A percentile compares a stretch with the other conserved stretches of the same genome.
Evolutionary conservation across 2,113 vertebrate genomes (phyloP).

Genomic region (Hipposideros armiger): DNA sequence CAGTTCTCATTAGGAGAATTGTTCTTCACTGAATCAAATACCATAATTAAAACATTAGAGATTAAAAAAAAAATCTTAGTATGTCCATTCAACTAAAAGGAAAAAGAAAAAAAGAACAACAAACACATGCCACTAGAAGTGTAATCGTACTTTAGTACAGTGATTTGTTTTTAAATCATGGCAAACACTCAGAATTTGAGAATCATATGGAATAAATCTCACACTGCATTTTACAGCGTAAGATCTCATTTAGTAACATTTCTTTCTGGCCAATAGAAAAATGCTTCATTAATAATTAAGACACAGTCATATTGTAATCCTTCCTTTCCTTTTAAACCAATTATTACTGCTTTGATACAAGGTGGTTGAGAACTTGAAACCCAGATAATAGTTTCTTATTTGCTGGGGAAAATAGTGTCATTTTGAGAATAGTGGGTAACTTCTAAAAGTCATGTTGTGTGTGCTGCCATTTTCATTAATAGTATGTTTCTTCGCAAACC

Average conservation of each 20-base stretch:
- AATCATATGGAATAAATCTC: slow-evolving; percentile 26
- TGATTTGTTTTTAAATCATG: slow-evolving; percentile 56
- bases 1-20: slow-evolving; percentile 63
- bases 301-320: background rate
- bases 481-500: slow-evolving; percentile 12
- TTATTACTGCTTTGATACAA: background rate
- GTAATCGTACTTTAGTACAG: slow-evolving; percentile 49
- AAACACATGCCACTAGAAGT: slow-evolving; percentile 12
- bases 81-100: slow-evolving; percentile 53
- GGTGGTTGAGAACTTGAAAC: background rate
- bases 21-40: slow-evolving; percentile 69
- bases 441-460: slow-evolving; percentile 42
- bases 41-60: slow-evolving; percentile 76
- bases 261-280: slow-evolving; percentile 17
- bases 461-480: slow-evolving; percentile 41
- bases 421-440: background rate
- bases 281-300: slow-evolving; percentile 11
- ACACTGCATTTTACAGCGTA: background rate
- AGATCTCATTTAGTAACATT: background rate
- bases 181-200: slow-evolving; percentile 35
- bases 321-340: slow-evolving; percentile 35
- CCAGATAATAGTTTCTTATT: background rate
- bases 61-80: background rate
- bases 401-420: background rate
- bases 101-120: background rate